Base-by-base conservation (phyloP, 2,888 invertebrate species). In the Hydrotaea diabolus region DNA sequence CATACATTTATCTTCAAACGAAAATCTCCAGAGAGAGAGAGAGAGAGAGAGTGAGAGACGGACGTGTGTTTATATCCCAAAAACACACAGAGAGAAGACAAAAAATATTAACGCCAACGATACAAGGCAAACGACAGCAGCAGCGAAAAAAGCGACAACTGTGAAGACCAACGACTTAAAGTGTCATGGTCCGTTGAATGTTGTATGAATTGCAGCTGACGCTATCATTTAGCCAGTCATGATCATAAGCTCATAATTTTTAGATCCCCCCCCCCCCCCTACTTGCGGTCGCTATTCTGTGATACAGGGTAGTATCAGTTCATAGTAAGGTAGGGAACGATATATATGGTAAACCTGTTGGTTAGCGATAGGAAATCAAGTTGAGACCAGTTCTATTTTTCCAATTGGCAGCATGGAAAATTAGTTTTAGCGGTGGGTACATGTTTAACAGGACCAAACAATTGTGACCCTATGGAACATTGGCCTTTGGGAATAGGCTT, bases 221-320 rank as follows among this genome's bases (percentile, higher is more conserved):
- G 84, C 86, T 85, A 86, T 86, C 86, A 86, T 83, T 86, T 83
- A 82, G 83, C 72, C 78, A 86, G 78, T 79, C 85, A 85, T 83
- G 86, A 86, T 86, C 83, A 62, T 83, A 85, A 84, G 82, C 85
- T 86, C 81, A 86, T 86, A 86, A 86, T 86, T 84, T 84, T 77
- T 36, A 39, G 43, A 66, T 66, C 66, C 21, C 11, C 66, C 49
- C n/a, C n/a, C 49, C 49, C 7, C 31, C 31, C 7, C 31, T 31
- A 31, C 49, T 49, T 2, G n/a, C 15, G 2, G n/a, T 3, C 49
- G n/a, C 49, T 49, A 49, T n/a, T 7, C 7, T 9, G 5, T 21
- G 2, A 2, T 8, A 57, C 19, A 8, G 21, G 55, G 55, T 9
- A 57, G 17, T 57, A 2, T 57, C 11, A 1, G 17, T 57, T 39